phyloP scores from a whole-genome alignment of 2,113 vertebrate genomes.

The Opisthocomus hoazin region DNA sequence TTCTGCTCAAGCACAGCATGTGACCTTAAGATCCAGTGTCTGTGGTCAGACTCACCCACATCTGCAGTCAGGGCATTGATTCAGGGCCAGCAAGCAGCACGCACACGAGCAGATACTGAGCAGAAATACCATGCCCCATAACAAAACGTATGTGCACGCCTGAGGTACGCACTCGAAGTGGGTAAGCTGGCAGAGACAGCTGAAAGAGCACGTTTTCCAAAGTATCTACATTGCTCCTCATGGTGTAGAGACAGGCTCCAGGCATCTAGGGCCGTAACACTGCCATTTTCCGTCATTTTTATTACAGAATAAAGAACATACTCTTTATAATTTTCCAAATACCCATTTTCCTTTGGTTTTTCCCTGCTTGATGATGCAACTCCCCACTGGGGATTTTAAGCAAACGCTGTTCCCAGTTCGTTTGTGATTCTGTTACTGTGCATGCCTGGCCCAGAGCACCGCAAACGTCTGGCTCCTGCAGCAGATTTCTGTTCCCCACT shows the following conservation, averaged over 20 bases:
- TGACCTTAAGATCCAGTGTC: background rate
- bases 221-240: background rate
- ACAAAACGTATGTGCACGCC: background rate
- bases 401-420: background rate
- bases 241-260: background rate
- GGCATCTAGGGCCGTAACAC: background rate
- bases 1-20: background rate
- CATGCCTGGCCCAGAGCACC: background rate
- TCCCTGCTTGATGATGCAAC: background rate
- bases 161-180: background rate
- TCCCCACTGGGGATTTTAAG: background rate
- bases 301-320: background rate
- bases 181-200: background rate
- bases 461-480: background rate
- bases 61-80: background rate
- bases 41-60: background rate
- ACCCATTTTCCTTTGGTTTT: background rate
- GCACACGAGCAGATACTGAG: background rate
- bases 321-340: background rate
- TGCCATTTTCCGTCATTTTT: background rate
- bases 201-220: background rate
- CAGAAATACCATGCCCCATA: background rate
- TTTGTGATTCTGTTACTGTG: slow-evolving; percentile 10
- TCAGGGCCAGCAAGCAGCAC: background rate
- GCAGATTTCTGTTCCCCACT: background rate